Conservation (phyloP, 30 jellyfish, hydroid and myxozoan genomes). For the Aurelia coerulea region DNA sequence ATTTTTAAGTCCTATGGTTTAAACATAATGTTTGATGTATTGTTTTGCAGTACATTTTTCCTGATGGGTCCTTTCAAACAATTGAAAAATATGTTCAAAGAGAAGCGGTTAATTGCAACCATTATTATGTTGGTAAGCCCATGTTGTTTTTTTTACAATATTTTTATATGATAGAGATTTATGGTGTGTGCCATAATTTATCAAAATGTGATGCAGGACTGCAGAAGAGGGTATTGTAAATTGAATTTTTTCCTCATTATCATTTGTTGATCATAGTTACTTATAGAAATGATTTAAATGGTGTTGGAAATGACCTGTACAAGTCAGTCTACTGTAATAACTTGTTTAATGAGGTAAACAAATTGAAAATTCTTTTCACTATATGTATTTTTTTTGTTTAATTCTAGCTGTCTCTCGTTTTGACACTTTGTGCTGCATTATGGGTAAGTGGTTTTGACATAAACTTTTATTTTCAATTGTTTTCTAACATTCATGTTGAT, state of each 20-base stretch:
- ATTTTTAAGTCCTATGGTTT: too few relatives aligned
- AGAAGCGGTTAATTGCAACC: slow-evolving; percentile 90
- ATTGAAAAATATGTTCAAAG: slow-evolving; percentile 92
- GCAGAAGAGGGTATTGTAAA: too few relatives aligned
- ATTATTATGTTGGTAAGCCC: slow-evolving; percentile 86
- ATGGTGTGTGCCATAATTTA: too few relatives aligned
- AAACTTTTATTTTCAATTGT: neutral
- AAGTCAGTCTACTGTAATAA: too few relatives aligned
- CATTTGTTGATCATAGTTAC: too few relatives aligned
- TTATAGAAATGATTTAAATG: too few relatives aligned
- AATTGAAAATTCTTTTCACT: too few relatives aligned
- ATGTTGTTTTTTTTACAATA: neutral
- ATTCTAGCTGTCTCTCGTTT: slow-evolving; percentile 20
- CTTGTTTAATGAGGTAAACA: too few relatives aligned
- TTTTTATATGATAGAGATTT: neutral
- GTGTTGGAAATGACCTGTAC: too few relatives aligned
- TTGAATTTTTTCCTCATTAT: too few relatives aligned
- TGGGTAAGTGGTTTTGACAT: slow-evolving; percentile 68
- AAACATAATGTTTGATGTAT: neutral
- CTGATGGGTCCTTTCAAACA: slow-evolving; percentile 93
- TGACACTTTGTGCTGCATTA: slow-evolving; percentile 92
- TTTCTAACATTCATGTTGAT: too few relatives aligned
- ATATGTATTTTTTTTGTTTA: slow-evolving; percentile 36
- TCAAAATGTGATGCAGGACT: too few relatives aligned
- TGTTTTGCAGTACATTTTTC: slow-evolving; percentile 76